Evolutionary conservation across 92 coral and sea anemone species (phyloP), one percentile per base, ranked within the genome.

Genomic region (Bergia sp.): DNA sequence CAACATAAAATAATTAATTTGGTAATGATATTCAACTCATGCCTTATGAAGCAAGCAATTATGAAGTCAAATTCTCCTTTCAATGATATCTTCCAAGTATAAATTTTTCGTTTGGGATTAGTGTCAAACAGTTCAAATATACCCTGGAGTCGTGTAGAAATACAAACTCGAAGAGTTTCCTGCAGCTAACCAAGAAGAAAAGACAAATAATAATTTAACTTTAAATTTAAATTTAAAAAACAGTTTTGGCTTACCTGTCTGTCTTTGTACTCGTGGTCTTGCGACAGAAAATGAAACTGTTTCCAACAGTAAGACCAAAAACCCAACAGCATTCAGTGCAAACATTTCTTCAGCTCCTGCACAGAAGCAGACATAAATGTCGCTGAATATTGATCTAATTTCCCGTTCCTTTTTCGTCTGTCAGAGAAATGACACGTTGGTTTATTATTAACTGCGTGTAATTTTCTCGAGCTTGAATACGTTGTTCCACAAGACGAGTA

Each of bases 261-360:
- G 64, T 10, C 82, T 79, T 47, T 36, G 82, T 79, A 36, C 13
- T 79, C 64, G 82, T n/a, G 82, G 82, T 38, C 82, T 79, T 79
- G 82, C 82, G 66, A 79, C 40, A 12, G 82, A 79, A 45, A 79
- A 47, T 47, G 82, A 79, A 16, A 77, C 43, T 79, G 82, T 50
- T 79, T 79, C 82, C 37, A 79, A 79, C 16, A 72, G 76, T 5
- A 72, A 72, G 76, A 79, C 20, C 42, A 20, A 79, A 47, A n/a
- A 79, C 1, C 38, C 82, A 79, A 79, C 41, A 36, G 58, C 58
- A 79, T 65, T 12, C 18, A 47, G 1, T 79, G 82, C 65, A 79
- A 45, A 79, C 82, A 79, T 79, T 20, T 79, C 82, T 3, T 45
- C 37, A 44, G 82, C 47, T 79, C 80, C 13, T 50, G 58, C 82